Conservation (phyloP, 2,888 invertebrate genomes). For the Nezara viridula region DNA sequence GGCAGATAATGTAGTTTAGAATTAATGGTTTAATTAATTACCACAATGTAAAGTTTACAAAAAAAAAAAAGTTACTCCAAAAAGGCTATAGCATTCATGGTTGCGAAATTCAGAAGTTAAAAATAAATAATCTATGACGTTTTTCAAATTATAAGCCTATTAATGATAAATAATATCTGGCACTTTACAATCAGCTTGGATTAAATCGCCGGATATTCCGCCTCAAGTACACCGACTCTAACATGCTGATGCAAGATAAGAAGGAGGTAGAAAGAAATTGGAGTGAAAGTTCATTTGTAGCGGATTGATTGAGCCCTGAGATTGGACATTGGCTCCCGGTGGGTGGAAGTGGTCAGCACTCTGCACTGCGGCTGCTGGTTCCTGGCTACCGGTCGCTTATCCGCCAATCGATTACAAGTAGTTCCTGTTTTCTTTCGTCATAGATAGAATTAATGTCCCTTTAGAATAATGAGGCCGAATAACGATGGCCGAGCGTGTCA, state of each 20-base stretch:
- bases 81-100: no score
- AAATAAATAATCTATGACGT: no score
- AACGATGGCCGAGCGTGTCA: no score
- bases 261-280: conserved; percentile 5
- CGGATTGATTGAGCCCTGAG: not conserved
- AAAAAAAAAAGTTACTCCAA: no score
- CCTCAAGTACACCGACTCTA: no score
- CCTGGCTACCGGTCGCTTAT: not conserved
- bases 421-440: not conserved
- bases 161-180: no score
- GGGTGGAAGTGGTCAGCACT: not conserved
- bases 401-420: not conserved
- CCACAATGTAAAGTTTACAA: no score
- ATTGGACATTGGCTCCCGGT: not conserved
- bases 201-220: not conserved
- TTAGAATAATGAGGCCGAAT: no score
- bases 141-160: no score
- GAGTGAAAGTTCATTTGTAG: conserved; percentile 34
- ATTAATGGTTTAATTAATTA: no score
- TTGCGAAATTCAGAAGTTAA: no score
- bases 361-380: not conserved
- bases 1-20: no score
- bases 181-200: not conserved
- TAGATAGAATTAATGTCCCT: not conserved
- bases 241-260: conserved; percentile 5